phyloP scores from a whole-genome alignment of 2,797 vertebrate species.

The Pseudocheirus occidentalis region DNA sequence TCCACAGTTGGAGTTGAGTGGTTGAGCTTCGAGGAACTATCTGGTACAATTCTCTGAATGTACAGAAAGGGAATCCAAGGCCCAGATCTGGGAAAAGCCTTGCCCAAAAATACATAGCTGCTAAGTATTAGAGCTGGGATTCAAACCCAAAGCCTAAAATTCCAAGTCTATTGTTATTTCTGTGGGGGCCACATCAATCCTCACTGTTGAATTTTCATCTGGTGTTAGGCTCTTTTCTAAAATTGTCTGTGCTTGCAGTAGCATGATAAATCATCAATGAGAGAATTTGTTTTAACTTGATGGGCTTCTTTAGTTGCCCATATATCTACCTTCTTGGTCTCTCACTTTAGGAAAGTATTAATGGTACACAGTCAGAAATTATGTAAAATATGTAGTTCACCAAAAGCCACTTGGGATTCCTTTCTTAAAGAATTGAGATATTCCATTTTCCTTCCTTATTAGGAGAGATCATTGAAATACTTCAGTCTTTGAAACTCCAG shows the following conservation, averaged over 20 bases:
- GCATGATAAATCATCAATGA: not conserved
- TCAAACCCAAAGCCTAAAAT: not conserved
- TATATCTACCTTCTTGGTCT: conserved; percentile 48
- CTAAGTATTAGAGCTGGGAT: not conserved
- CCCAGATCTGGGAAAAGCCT: not conserved
- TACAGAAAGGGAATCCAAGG: not conserved
- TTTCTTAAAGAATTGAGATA: conserved; percentile 63
- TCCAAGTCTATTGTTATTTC: not conserved
- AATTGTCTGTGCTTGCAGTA: conserved; percentile 6
- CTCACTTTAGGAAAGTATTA: conserved; percentile 70
- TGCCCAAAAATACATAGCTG: not conserved
- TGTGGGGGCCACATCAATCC: not conserved
- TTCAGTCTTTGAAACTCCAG: not conserved
- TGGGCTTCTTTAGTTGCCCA: conserved; percentile 28
- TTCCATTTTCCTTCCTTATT: conserved; percentile 53
- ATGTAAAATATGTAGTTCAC: conserved; percentile 58
- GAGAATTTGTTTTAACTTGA: conserved; percentile 42
- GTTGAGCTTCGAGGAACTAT: not conserved
- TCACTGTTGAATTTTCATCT: not conserved
- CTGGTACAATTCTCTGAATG: not conserved
- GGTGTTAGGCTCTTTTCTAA: conserved; percentile 28
- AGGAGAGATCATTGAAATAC: conserved; percentile 63
- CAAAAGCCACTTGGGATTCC: conserved; percentile 65
- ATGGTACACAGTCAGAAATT: conserved; percentile 63
- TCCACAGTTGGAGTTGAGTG: not conserved